Conservation (phyloP, 2,888 invertebrate species). For the Sinelater perroti region DNA sequence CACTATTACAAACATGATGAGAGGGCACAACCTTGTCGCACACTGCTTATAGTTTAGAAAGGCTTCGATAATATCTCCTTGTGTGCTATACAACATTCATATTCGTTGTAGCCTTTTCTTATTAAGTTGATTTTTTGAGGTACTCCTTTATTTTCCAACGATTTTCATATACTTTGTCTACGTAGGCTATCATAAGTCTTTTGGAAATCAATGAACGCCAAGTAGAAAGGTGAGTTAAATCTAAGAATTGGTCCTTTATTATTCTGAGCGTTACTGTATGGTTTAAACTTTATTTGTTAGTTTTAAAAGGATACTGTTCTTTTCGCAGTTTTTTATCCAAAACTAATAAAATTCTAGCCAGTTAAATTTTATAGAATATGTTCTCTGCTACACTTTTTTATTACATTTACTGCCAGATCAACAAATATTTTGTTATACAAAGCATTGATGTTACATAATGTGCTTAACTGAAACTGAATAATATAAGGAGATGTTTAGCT, state of each 20-base stretch:
- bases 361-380: too few relatives aligned
- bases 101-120: not conserved
- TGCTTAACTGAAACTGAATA: too few relatives aligned
- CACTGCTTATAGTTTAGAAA: not conserved
- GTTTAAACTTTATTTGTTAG: slow-evolving; percentile 1
- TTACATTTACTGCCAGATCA: too few relatives aligned
- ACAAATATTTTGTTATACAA: too few relatives aligned
- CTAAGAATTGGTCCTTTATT: not conserved
- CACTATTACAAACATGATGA: not conserved
- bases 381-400: too few relatives aligned
- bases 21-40: not conserved
- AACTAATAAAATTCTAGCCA: not conserved
- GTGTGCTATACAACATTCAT: not conserved
- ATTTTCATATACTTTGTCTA: too few relatives aligned
- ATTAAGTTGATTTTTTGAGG: too few relatives aligned
- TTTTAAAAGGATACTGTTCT: not conserved
- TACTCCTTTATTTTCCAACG: too few relatives aligned
- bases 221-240: too few relatives aligned
- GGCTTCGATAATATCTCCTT: not conserved
- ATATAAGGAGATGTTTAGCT: too few relatives aligned
- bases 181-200: too few relatives aligned
- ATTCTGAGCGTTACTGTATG: not conserved
- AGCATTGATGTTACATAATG: too few relatives aligned
- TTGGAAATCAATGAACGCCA: not conserved
- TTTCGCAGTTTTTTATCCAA: not conserved